These are phyloP conservation scores for Achroia grisella DNA, from an alignment of 1,140 invertebrate genomes.

Conservation along the genomic window DNA sequence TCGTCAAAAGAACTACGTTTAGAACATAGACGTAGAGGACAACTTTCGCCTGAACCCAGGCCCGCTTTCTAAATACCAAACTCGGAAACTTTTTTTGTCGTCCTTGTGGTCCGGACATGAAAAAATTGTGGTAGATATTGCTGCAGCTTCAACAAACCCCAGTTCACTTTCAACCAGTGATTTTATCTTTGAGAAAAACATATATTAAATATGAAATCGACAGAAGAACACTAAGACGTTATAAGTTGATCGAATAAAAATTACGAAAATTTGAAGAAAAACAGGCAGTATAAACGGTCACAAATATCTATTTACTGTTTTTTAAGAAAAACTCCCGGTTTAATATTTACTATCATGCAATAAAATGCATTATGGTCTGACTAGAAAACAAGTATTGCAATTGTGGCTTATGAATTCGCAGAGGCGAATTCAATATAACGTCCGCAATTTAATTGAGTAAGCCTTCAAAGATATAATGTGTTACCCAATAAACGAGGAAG, in stretches of 20 bases:
- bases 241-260: constrained; percentile 4
- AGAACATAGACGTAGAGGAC: constrained; percentile 25
- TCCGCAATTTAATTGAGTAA: too few relatives aligned
- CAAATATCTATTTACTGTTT: constrained; percentile 1
- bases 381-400: constrained; percentile 3
- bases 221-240: constrained; percentile 3
- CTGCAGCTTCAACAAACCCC: constrained; percentile 6
- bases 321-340: constrained; percentile 1
- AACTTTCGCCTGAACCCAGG: constrained; percentile 16
- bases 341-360: not conserved
- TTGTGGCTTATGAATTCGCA: constrained; percentile 1
- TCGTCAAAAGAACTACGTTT: constrained; percentile 14
- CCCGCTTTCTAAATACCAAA: not conserved
- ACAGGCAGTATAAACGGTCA: constrained; percentile 3
- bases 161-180: constrained; percentile 10
- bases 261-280: constrained; percentile 1
- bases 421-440: constrained; percentile 2
- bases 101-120: constrained; percentile 21
- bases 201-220: not conserved
- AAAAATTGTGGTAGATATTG: constrained; percentile 11
- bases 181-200: constrained; percentile 6
- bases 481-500: too few relatives aligned
- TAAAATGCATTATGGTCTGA: constrained; percentile 7
- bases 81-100: constrained; percentile 12
- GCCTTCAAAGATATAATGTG: too few relatives aligned